Evolutionary conservation across 2,797 vertebrate genomes (phyloP).

Genomic region (Chaenodraco wilsoni): DNA sequence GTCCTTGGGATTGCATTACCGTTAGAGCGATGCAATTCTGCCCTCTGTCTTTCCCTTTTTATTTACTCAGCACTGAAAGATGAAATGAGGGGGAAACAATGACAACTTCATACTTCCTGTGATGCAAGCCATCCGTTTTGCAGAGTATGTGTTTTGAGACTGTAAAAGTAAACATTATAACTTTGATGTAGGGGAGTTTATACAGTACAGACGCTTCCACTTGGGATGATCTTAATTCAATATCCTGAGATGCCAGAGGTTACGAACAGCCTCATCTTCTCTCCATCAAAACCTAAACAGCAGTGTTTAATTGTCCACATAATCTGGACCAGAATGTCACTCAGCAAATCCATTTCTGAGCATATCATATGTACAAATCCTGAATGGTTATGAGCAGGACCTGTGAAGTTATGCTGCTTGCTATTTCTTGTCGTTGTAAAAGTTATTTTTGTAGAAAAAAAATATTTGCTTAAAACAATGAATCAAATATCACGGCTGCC

Average conservation of each 20-base stretch:
- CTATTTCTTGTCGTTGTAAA: no score
- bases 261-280: constrained; percentile 82
- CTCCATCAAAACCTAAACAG: constrained; percentile 82
- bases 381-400: no score
- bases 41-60: constrained; percentile 61
- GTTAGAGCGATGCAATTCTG: constrained; percentile 51
- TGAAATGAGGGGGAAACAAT: constrained; percentile 47
- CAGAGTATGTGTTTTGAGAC: constrained; percentile 51
- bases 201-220: constrained; percentile 63
- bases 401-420: no score
- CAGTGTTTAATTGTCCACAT: constrained; percentile 80
- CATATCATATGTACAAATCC: not conserved
- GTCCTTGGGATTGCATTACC: constrained; percentile 61
- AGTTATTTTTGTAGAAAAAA: no score
- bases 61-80: constrained; percentile 63
- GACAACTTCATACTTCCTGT: constrained; percentile 71
- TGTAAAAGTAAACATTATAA: constrained; percentile 68
- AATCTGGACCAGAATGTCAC: constrained; percentile 75
- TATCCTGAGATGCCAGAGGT: constrained; percentile 72
- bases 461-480: no score
- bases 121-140: constrained; percentile 60
- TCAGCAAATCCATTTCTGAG: not conserved
- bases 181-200: constrained; percentile 74
- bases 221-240: constrained; percentile 63
- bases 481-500: no score